Conservation (phyloP, 2,113 vertebrate genomes). For the Petroica traversi region DNA sequence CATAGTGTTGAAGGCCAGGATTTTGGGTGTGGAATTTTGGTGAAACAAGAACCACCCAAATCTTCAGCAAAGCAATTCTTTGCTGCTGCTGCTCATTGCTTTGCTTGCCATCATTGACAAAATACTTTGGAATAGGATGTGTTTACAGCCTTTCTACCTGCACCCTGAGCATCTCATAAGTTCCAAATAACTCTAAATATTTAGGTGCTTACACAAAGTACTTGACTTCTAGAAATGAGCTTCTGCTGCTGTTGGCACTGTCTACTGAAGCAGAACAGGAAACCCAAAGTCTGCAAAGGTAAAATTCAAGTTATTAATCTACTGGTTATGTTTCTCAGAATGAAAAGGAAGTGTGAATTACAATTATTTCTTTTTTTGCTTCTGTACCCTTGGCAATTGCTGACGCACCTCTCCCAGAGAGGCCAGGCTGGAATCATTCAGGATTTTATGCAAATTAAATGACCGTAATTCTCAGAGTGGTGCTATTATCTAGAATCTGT, state of each 20-base stretch:
- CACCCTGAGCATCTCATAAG: background rate
- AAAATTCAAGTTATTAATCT: background rate
- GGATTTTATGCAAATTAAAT: background rate
- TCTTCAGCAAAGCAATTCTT: background rate
- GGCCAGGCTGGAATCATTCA: background rate
- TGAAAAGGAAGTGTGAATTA: background rate
- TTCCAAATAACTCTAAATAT: background rate
- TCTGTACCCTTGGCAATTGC: background rate
- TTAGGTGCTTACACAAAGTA: background rate
- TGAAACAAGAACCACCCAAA: background rate
- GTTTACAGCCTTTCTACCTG: no score
- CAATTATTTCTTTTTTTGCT: background rate
- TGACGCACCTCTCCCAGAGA: background rate
- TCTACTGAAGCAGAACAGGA: background rate
- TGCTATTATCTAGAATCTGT: background rate
- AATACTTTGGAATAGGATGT: background rate
- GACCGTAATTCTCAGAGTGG: background rate
- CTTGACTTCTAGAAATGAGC: background rate
- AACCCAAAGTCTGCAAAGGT: background rate
- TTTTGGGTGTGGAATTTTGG: background rate
- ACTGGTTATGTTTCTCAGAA: background rate
- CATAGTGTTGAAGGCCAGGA: background rate
- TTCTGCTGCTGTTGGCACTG: background rate
- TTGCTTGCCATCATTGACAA: background rate
- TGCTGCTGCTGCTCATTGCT: rapidly evolving